Percentiles rank a stretch among this genome's conserved stretches.
Conservation (phyloP, 1,140 invertebrate genomes). For the Danaus plexippus region DNA sequence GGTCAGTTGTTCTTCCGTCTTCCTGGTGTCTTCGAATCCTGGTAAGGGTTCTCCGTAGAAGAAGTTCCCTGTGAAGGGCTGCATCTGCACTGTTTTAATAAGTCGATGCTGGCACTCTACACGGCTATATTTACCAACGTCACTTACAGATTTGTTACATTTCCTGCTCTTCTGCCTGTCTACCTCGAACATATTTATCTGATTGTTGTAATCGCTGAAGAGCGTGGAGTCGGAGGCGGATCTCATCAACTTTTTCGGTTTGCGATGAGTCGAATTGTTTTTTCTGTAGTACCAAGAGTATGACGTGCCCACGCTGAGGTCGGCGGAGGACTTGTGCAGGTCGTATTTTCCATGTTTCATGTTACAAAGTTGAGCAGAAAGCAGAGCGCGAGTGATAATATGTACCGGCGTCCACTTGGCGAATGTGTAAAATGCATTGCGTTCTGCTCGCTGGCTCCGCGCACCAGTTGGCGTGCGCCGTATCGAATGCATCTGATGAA, state of each 20-base stretch:
- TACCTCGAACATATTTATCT: constrained; percentile 65
- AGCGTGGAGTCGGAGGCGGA: constrained; percentile 65
- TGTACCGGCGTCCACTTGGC: constrained; percentile 40
- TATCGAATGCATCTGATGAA: constrained; percentile 44
- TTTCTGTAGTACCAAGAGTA: constrained; percentile 70
- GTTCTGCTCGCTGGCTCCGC: constrained; percentile 44
- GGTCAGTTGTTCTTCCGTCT: constrained; percentile 54
- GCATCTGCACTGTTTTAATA: constrained; percentile 52
- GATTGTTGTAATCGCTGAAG: constrained; percentile 70
- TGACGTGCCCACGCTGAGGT: constrained; percentile 63
- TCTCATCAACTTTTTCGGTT: constrained; percentile 46
- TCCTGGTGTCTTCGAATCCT: constrained; percentile 46
- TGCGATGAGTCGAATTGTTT: constrained; percentile 45
- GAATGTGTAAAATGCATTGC: constrained; percentile 47
- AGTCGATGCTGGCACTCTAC: constrained; percentile 46
- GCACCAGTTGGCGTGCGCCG: constrained; percentile 39
- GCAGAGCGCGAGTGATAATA: constrained; percentile 44
- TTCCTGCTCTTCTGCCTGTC: constrained; percentile 39
- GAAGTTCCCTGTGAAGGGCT: constrained; percentile 63
- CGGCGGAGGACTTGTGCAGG: constrained; percentile 69
- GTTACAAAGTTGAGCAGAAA: constrained; percentile 34
- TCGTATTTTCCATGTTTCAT: constrained; percentile 76
- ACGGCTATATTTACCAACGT: constrained; percentile 44
- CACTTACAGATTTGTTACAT: constrained; percentile 54
- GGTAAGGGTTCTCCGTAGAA: constrained; percentile 60